Base-by-base conservation (phyloP, 2,888 invertebrate species). In the Pyrrhia umbra region DNA sequence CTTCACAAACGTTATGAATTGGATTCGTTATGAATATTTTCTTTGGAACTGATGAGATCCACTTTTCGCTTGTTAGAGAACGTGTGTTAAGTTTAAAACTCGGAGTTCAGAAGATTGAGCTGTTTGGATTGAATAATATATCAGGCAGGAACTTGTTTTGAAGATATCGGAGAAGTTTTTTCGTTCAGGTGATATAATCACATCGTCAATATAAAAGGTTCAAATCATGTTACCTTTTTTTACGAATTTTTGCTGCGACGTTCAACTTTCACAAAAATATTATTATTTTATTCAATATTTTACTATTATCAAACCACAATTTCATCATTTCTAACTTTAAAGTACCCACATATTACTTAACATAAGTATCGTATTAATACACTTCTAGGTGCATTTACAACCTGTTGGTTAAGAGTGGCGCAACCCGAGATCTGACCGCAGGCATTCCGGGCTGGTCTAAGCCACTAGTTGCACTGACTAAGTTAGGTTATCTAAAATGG, bases 11-110 rank as follows among this genome's bases (percentile, higher is more conserved):
- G 69, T 75, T 55, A 67, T 69, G 79, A 78, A 79, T 78, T 70
- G 73, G 55, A 70, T 78, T 80, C 79, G 81, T 80, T 80, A 80
- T 61, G 67, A 68, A 68, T 77, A 68, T 80, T 72, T 77, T 71
- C 65, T 78, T 67, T 63, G 49, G 43, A 18, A 49, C 45, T 77
- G 68, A 68, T 61, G 72, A 75, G 74, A 80, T 79, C 67, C 65
- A 71, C 68, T 77, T 81, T 70, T 74, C 75, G 68, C 75, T 80
- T 74, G 67, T 66, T 71, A 65, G 46, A 55, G 51, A 40, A 43
- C 70, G 39, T 73, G 63, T 69, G 57, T 68, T 64, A 51, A 70
- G 50, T 64, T 66, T 52, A 58, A 45, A 61, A 55, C 51, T 60
- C 25, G 4, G 13, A 46, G 37, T 49, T 55, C 25, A 45, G 27